Evolutionary conservation across 2,888 invertebrate genomes (phyloP).

Genomic region (Drosophila mettleri): DNA sequence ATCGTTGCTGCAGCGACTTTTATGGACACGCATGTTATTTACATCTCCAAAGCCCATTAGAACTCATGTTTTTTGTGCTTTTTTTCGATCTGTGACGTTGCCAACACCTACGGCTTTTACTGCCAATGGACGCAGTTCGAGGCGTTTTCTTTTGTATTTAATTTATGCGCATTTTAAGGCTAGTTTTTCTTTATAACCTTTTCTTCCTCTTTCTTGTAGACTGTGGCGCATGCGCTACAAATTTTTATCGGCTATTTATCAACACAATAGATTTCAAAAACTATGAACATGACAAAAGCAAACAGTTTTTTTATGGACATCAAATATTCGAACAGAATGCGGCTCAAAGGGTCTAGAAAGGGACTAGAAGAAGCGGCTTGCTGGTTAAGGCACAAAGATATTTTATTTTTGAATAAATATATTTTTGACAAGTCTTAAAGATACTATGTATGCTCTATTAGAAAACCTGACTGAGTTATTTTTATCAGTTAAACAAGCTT

Average conservation of each 20-base stretch:
- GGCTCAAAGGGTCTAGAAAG: neutral
- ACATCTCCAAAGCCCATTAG: conserved; percentile 9
- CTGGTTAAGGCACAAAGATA: neutral
- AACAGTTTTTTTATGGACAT: conserved; percentile 59
- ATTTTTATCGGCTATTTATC: conserved; percentile 31
- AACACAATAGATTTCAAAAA: conserved; percentile 35
- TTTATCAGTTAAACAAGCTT: too few species aligned
- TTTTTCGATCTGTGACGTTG: conserved; percentile 49
- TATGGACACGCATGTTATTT: conserved; percentile 43
- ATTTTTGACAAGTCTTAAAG: too few species aligned
- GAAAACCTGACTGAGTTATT: too few species aligned
- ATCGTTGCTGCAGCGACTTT: conserved; percentile 48
- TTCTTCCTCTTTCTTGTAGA: neutral
- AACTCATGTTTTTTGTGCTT: conserved; percentile 11
- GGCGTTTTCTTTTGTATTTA: conserved; percentile 48
- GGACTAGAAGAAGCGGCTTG: neutral
- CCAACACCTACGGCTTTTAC: conserved; percentile 66
- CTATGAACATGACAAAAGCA: conserved; percentile 47
- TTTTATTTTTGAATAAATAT: too few species aligned
- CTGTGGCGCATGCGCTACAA: conserved; percentile 72
- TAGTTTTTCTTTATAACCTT: conserved; percentile 12
- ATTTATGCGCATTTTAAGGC: conserved; percentile 65
- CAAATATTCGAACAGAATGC: conserved; percentile 20
- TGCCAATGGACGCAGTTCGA: conserved; percentile 23
- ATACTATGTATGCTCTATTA: too few species aligned